Conservation (phyloP, 2,113 vertebrate species). For the Ochotona curzoniae region DNA sequence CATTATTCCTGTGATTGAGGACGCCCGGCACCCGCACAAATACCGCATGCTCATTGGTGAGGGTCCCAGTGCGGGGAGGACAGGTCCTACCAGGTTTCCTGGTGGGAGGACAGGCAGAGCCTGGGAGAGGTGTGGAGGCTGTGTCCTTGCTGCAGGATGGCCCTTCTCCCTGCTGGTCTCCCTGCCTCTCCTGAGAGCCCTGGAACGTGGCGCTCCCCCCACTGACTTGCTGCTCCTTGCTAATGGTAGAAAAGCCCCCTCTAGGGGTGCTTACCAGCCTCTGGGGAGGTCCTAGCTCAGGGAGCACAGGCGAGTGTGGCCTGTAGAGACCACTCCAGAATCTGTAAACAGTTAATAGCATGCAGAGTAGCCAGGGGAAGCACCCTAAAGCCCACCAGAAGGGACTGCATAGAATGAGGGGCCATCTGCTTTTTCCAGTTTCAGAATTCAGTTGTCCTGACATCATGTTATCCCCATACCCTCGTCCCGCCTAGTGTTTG, state of each 20-base stretch:
- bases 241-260: background rate
- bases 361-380: background rate
- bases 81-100: background rate
- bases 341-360: background rate
- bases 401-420: background rate
- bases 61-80: constrained; percentile 38
- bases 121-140: background rate
- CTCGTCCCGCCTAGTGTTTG: background rate
- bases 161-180: background rate
- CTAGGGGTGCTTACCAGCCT: background rate
- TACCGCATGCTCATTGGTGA: constrained; percentile 96
- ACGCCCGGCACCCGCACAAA: constrained; percentile 95
- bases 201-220: background rate
- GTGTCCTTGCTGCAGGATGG: background rate
- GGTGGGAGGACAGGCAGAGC: background rate
- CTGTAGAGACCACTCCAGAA: background rate
- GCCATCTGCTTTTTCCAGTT: background rate
- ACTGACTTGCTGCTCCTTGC: background rate
- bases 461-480: background rate
- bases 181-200: background rate
- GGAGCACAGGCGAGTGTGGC: background rate
- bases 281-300: background rate
- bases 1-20: constrained; percentile 96
- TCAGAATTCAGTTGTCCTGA: constrained; percentile 22
- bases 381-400: background rate